A percentile compares a stretch with the other conserved stretches of the same genome.
These are phyloP conservation scores for Drosophila truncata DNA, from an alignment of 1,140 invertebrate genomes.

Conservation along the genomic window DNA sequence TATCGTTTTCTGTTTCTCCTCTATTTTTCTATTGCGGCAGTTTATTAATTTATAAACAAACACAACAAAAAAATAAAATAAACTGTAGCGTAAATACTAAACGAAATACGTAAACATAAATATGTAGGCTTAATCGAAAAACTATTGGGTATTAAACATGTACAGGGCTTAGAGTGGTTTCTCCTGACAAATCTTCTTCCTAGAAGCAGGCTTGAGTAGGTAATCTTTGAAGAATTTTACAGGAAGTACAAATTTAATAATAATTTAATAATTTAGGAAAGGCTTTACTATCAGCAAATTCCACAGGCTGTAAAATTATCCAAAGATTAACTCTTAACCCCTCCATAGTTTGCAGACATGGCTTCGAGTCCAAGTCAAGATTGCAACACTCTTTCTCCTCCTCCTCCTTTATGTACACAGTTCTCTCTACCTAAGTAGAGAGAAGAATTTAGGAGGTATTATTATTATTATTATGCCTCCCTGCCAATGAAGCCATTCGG, in stretches of 20 bases:
- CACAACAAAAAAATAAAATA: slow-evolving; percentile 55
- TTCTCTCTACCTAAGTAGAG: neutral
- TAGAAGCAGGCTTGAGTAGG: neutral
- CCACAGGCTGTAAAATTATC: neutral
- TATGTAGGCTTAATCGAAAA: slow-evolving; percentile 64
- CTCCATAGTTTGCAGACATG: slow-evolving; percentile 6
- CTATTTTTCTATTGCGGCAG: slow-evolving; percentile 45
- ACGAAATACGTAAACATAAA: slow-evolving; percentile 70
- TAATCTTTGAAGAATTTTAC: slow-evolving; percentile 6
- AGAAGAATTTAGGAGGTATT: neutral
- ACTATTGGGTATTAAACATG: slow-evolving; percentile 46
- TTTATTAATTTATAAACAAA: slow-evolving; percentile 60
- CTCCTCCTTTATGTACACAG: slow-evolving; percentile 58
- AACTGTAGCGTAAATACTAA: slow-evolving; percentile 62
- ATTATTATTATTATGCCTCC: slow-evolving; percentile 60
- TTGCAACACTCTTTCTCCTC: slow-evolving; percentile 23
- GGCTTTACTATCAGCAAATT: neutral
- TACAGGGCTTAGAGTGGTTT: slow-evolving; percentile 2
- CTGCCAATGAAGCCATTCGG: slow-evolving; percentile 83
- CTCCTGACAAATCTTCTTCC: neutral
- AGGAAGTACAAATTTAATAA: too few species aligned
- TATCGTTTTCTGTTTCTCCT: slow-evolving; percentile 10
- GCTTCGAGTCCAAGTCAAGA: slow-evolving; percentile 36
- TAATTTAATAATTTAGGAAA: too few species aligned
- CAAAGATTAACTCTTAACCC: neutral